A percentile compares a stretch with the other conserved stretches of the same genome.
Evolutionary conservation across 1,140 invertebrate genomes (phyloP).

Genomic region (Phthorimaea operculella): DNA sequence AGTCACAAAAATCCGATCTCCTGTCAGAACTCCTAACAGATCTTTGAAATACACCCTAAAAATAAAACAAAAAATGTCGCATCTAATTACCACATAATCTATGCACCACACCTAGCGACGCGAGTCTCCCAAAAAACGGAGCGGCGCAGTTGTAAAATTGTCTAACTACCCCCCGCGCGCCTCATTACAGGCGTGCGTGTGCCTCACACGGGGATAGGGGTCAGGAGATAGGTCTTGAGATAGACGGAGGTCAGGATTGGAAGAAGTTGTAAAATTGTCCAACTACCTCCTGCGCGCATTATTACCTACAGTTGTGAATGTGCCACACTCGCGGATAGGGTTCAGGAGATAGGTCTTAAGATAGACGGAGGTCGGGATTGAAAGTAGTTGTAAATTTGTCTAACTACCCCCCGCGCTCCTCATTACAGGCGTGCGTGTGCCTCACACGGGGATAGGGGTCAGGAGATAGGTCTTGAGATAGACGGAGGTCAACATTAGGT

Average conservation of each 20-base stretch:
- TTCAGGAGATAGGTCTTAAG: constrained; percentile 26
- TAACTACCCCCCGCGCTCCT: constrained; percentile 61
- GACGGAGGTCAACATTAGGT: not conserved
- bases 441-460: constrained; percentile 18
- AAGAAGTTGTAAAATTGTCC: constrained; percentile 67
- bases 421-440: constrained; percentile 58
- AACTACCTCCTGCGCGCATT: constrained; percentile 58
- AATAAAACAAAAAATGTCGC: too few species aligned
- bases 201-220: constrained; percentile 17
- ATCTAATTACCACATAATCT: constrained; percentile 22
- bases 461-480: constrained; percentile 27
- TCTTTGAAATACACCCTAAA: too few species aligned
- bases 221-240: constrained; percentile 27
- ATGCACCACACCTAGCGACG: constrained; percentile 54
- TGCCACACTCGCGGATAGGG: constrained; percentile 16
- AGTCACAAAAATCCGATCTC: too few species aligned
- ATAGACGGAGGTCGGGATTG: constrained; percentile 10
- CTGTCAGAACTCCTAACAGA: too few species aligned
- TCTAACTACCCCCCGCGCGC: constrained; percentile 62
- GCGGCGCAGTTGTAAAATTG: constrained; percentile 66
- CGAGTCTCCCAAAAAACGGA: constrained; percentile 62
- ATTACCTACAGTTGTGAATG: constrained; percentile 61
- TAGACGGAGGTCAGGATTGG: constrained; percentile 4
- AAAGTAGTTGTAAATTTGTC: constrained; percentile 67
- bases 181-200: constrained; percentile 61